Percentiles rank a stretch among this genome's conserved stretches.
Conservation (phyloP, 2,888 invertebrate genomes). For the Xestia sexstrigata region DNA sequence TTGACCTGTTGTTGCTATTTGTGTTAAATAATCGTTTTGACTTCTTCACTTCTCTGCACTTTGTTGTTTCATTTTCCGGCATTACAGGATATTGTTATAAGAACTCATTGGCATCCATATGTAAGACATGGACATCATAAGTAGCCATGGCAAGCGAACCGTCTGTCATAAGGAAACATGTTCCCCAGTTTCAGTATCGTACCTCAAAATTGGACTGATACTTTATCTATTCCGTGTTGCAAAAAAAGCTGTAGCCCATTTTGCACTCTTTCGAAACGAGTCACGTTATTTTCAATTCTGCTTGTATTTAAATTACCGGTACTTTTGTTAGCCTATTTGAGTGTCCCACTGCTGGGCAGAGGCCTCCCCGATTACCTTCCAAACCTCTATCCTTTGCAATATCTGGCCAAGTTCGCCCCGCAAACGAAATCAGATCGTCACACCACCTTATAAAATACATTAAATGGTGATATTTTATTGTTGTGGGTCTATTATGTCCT, state of each 20-base stretch:
- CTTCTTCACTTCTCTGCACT: not conserved
- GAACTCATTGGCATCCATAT: not conserved
- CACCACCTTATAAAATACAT: no score
- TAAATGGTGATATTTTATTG: not conserved
- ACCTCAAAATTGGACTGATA: not conserved
- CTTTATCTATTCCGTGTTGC: not conserved
- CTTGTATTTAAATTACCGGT: not conserved
- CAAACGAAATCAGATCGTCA: no score
- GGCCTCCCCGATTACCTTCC: no score
- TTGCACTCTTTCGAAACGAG: not conserved
- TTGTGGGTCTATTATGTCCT: not conserved
- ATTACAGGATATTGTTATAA: not conserved
- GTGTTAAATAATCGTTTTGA: slow-evolving; percentile 4
- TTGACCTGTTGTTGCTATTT: not conserved
- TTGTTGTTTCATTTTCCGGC: not conserved
- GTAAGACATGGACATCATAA: not conserved
- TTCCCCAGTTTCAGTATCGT: not conserved
- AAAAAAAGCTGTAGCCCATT: not conserved
- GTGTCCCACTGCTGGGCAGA: no score
- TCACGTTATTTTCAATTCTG: not conserved
- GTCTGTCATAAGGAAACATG: not conserved
- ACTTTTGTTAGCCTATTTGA: not conserved
- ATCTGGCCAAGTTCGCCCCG: no score
- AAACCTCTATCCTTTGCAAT: no score
- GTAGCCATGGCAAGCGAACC: no score